A percentile compares a stretch with the other conserved stretches of the same genome.
Evolutionary conservation across 2,797 vertebrate genomes (phyloP).

Genomic region (Girardinus metallicus): DNA sequence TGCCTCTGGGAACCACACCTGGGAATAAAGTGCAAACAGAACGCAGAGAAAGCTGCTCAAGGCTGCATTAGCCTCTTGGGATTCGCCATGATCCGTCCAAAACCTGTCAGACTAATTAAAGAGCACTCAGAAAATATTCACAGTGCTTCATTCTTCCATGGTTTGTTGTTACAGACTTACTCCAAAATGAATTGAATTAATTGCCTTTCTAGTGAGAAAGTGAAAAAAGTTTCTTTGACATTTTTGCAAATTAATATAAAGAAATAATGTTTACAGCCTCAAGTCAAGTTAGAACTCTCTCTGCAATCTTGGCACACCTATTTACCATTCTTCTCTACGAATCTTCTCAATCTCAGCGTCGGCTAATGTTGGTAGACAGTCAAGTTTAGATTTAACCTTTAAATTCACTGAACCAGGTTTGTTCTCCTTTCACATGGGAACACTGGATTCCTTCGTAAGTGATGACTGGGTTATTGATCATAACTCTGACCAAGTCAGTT

Average conservation of each 20-base stretch:
- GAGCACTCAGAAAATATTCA: background rate
- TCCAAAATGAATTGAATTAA: background rate
- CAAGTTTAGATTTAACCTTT: background rate
- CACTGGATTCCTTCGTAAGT: background rate
- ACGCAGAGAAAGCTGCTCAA: conserved; percentile 49
- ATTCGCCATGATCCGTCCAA: background rate
- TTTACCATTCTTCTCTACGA: background rate
- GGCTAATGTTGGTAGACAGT: background rate
- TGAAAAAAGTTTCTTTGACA: background rate
- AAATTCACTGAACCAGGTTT: background rate
- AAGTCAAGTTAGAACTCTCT: background rate
- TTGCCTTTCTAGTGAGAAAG: background rate
- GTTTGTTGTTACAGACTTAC: background rate
- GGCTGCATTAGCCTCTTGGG: conserved; percentile 27
- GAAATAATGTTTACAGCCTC: background rate
- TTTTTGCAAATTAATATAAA: background rate
- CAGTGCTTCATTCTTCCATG: background rate
- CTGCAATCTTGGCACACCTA: background rate
- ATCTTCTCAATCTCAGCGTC: background rate
- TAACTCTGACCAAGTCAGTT: background rate
- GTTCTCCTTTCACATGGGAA: background rate
- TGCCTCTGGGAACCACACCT: conserved; percentile 51
- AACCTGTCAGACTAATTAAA: background rate
- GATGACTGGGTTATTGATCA: background rate
- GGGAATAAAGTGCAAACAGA: conserved; percentile 61